These are phyloP conservation scores for Cataglyphis hispanica DNA, from an alignment of 1,140 invertebrate genomes.

Conservation along the genomic window DNA sequence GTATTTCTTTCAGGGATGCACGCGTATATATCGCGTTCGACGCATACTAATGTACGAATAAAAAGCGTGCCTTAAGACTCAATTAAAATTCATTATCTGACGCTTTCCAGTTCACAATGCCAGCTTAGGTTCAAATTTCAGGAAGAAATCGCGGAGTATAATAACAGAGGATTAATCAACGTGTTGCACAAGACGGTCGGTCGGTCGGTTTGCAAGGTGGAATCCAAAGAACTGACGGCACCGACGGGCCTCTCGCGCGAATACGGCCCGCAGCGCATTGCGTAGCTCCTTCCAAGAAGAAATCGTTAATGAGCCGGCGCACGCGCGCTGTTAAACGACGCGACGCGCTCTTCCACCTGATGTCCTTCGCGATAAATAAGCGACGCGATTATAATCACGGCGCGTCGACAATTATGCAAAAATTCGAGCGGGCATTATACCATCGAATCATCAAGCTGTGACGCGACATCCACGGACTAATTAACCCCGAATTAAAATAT, in stretches of 20 bases:
- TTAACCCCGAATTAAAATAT: conserved; percentile 60
- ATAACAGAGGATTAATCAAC: conserved; percentile 56
- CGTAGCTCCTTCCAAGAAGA: conserved; percentile 48
- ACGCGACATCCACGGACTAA: conserved; percentile 41
- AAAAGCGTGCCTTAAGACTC: conserved; percentile 55
- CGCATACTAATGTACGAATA: conserved; percentile 20
- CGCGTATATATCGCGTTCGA: not conserved
- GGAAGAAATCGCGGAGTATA: conserved; percentile 33
- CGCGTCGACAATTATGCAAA: conserved; percentile 58
- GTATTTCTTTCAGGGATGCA: conserved; percentile 42
- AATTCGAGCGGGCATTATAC: conserved; percentile 32
- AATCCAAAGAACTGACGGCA: conserved; percentile 54
- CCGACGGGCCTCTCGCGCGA: conserved; percentile 20
- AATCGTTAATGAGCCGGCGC: conserved; percentile 59
- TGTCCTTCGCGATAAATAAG: conserved; percentile 58
- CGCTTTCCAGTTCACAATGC: conserved; percentile 56
- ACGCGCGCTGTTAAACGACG: conserved; percentile 59
- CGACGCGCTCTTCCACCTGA: conserved; percentile 55
- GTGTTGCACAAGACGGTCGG: conserved; percentile 28
- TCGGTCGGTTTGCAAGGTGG: conserved; percentile 32
- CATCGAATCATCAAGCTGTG: not conserved
- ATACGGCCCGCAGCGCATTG: conserved; percentile 49
- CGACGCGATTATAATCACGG: conserved; percentile 57
- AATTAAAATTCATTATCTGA: conserved; percentile 66
- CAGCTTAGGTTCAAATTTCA: conserved; percentile 42